phyloP scores from a whole-genome alignment of 2,888 invertebrate genomes.

The Cremastinae sp. region DNA sequence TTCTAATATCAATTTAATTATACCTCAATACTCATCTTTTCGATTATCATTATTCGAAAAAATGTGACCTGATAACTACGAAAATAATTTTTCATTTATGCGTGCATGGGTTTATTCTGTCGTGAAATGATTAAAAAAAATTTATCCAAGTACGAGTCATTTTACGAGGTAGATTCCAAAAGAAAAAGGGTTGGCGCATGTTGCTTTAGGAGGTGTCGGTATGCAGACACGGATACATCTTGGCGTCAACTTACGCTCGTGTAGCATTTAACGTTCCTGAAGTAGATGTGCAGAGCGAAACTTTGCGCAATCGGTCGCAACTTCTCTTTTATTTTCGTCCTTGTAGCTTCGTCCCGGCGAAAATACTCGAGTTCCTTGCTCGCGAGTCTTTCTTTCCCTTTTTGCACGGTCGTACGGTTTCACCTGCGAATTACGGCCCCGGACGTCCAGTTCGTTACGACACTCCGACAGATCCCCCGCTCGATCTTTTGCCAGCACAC shows the following conservation, averaged over 20 bases:
- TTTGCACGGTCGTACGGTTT: slow-evolving; percentile 59
- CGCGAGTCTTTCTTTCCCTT: slow-evolving; percentile 49
- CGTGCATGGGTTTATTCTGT: too few relatives aligned
- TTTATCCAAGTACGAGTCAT: neutral
- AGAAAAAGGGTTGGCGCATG: neutral
- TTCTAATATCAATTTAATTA: too few relatives aligned
- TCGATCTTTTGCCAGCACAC: slow-evolving; percentile 26
- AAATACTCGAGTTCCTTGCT: slow-evolving; percentile 41
- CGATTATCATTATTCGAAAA: too few relatives aligned
- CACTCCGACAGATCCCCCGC: slow-evolving; percentile 36
- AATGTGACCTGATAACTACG: too few relatives aligned
- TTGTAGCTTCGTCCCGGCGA: slow-evolving; percentile 10
- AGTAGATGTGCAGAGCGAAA: slow-evolving; percentile 20
- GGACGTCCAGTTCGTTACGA: slow-evolving; percentile 61
- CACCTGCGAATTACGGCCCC: slow-evolving; percentile 64
- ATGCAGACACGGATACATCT: slow-evolving; percentile 24
- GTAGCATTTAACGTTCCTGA: slow-evolving; percentile 28
- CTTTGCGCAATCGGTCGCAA: slow-evolving; percentile 14
- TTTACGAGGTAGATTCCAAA: slow-evolving; percentile 15
- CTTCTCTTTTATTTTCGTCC: slow-evolving; percentile 23
- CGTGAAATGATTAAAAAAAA: too few relatives aligned
- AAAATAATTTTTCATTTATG: too few relatives aligned
- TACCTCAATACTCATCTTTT: too few relatives aligned
- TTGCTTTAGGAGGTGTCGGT: neutral
- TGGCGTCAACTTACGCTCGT: slow-evolving; percentile 39